Conservation (phyloP, 1,140 invertebrate species). For the Pseudomyrmex pallidus region DNA sequence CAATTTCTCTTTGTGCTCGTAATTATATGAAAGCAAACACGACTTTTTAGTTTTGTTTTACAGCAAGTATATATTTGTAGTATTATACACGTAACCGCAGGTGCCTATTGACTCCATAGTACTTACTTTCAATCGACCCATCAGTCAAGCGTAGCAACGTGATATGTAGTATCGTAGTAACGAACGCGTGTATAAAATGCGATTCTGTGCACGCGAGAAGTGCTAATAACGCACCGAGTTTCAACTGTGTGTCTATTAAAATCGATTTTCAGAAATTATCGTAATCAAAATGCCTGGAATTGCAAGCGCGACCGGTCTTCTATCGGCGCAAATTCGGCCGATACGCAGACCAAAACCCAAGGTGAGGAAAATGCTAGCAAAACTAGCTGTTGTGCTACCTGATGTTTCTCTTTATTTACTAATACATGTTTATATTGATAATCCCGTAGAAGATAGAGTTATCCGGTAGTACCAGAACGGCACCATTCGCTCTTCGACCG, state of each 20-base stretch:
- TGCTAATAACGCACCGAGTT: no score
- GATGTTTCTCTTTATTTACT: conserved; percentile 27
- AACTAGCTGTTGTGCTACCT: no score
- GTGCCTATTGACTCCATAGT: background rate
- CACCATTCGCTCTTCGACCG: conserved; percentile 89
- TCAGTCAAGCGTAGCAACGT: conserved; percentile 65
- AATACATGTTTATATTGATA: background rate
- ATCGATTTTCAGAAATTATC: background rate
- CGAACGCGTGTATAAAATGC: background rate
- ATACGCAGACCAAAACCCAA: conserved; percentile 78
- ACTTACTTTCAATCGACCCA: conserved; percentile 58
- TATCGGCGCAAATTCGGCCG: conserved; percentile 80
- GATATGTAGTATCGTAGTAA: conserved; percentile 12
- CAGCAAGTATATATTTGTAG: no score
- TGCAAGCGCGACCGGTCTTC: conserved; percentile 81
- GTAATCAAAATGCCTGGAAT: conserved; percentile 75
- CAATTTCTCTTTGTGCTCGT: no score
- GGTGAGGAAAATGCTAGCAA: conserved; percentile 69
- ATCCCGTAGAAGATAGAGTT: conserved; percentile 79
- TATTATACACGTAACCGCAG: background rate
- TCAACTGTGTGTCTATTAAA: no score
- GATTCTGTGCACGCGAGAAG: background rate
- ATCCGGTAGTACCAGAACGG: conserved; percentile 83
- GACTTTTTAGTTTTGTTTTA: no score
- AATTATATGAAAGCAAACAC: no score